A percentile compares a stretch with the other conserved stretches of the same genome.
Evolutionary conservation across 2,113 vertebrate genomes (phyloP).

Genomic region (Gallinago jamesoni): DNA sequence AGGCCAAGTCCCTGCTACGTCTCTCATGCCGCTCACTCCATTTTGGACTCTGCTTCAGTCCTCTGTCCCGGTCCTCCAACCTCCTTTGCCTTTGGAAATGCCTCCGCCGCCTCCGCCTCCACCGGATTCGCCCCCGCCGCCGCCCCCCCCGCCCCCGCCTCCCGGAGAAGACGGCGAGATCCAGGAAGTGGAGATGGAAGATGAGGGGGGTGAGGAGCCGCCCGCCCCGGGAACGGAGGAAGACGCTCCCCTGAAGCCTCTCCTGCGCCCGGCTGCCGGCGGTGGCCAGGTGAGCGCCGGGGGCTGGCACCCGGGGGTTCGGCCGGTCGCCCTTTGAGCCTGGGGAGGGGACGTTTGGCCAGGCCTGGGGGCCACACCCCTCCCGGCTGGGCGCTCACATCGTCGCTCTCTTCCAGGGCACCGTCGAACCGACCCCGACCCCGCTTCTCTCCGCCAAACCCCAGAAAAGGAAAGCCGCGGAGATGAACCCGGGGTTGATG

Average conservation of each 20-base stretch:
- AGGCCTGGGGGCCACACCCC: accelerated
- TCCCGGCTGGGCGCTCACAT: accelerated
- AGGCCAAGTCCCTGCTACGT: conserved; percentile 73
- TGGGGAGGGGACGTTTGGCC: accelerated
- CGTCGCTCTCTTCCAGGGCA: not conserved
- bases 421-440: conserved; percentile 54
- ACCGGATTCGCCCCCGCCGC: conserved; percentile 67
- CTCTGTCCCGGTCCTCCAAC: conserved; percentile 81
- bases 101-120: conserved; percentile 87
- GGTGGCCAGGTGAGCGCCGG: conserved; percentile 63
- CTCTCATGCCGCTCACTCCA: conserved; percentile 76
- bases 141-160: conserved; percentile 80
- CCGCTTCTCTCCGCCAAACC: conserved; percentile 71
- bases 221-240: conserved; percentile 96
- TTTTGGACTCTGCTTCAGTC: conserved; percentile 85
- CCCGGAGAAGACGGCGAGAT: conserved; percentile 90
- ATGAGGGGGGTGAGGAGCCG: conserved; percentile 89
- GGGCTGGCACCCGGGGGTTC: not conserved
- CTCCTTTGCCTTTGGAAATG: conserved; percentile 86
- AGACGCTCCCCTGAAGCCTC: conserved; percentile 78
- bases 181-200: conserved; percentile 98
- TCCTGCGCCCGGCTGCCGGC: conserved; percentile 53
- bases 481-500: conserved; percentile 73
- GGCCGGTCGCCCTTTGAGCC: accelerated
- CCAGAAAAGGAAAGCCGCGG: conserved; percentile 85